phyloP scores from a whole-genome alignment of 2,113 vertebrate species.

The Neopipo cinnamomea region DNA sequence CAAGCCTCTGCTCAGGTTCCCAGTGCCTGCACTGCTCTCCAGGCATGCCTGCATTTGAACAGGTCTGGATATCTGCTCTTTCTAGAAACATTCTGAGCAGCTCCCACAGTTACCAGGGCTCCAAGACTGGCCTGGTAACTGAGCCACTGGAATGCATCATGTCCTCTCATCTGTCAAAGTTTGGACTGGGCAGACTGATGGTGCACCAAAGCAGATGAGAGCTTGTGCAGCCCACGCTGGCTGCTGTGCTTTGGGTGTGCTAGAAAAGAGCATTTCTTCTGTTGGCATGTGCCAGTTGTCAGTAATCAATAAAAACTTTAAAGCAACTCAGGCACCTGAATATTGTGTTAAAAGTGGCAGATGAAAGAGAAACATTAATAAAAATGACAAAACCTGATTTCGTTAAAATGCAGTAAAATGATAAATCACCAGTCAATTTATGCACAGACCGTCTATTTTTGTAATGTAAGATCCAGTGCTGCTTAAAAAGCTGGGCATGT shows the following conservation, averaged over 20 bases:
- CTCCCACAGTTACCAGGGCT: neutral
- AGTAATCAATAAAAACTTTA: neutral
- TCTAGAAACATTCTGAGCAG: neutral
- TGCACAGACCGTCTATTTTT: neutral
- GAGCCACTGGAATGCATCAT: neutral
- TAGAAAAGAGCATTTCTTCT: neutral
- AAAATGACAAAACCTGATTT: neutral
- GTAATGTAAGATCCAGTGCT: neutral
- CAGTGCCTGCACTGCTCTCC: neutral
- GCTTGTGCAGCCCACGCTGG: neutral
- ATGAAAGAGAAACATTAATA: neutral
- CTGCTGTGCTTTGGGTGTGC: neutral
- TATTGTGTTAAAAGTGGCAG: neutral
- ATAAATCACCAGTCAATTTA: neutral
- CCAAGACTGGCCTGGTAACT: neutral
- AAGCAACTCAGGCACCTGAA: neutral
- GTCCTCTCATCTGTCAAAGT: neutral
- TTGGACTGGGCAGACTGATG: neutral
- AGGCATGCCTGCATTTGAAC: neutral
- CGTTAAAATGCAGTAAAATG: neutral
- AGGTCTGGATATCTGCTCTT: neutral
- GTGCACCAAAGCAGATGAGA: neutral
- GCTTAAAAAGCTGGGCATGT: neutral
- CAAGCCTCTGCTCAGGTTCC: neutral
- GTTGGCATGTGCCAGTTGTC: neutral